These are phyloP conservation scores for Ditula angustiorana DNA, from an alignment of 2,888 invertebrate genomes.

Conservation along the genomic window DNA sequence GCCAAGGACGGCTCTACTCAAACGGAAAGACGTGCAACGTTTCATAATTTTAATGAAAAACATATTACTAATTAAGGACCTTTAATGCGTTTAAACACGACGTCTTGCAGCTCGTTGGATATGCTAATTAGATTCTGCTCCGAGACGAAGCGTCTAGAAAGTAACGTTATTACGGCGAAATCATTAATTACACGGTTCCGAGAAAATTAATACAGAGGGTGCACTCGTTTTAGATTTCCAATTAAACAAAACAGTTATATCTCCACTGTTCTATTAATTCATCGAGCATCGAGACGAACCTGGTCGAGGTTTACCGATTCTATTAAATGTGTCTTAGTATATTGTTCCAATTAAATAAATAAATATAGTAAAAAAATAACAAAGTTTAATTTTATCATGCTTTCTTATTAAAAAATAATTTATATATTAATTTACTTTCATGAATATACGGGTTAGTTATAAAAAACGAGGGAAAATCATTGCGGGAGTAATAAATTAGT, in stretches of 20 bases:
- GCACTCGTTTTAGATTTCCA: not conserved
- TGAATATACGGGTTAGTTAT: no score
- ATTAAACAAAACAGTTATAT: no score
- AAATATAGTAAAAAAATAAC: no score
- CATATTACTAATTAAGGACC: slow-evolving; percentile 9
- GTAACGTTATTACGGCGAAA: slow-evolving; percentile 12
- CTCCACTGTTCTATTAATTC: no score
- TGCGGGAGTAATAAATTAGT: no score
- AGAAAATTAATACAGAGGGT: not conserved
- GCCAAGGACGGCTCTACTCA: slow-evolving; percentile 4
- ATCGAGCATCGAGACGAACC: no score
- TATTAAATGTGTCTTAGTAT: no score
- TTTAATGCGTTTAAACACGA: slow-evolving; percentile 13
- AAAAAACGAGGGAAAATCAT: no score
- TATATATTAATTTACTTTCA: not conserved
- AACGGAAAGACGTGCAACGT: not conserved
- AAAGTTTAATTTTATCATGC: no score
- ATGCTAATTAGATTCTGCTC: slow-evolving; percentile 24
- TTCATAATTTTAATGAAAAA: slow-evolving; percentile 19
- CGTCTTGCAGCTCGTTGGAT: slow-evolving; percentile 10
- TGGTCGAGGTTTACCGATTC: no score
- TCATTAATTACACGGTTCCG: slow-evolving; percentile 15
- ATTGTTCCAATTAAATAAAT: no score
- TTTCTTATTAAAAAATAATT: no score
- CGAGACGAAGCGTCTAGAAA: slow-evolving; percentile 18